These are phyloP conservation scores for Malurus alboscapulatus DNA, from an alignment of 2,113 vertebrate species.

Conservation along the genomic window DNA sequence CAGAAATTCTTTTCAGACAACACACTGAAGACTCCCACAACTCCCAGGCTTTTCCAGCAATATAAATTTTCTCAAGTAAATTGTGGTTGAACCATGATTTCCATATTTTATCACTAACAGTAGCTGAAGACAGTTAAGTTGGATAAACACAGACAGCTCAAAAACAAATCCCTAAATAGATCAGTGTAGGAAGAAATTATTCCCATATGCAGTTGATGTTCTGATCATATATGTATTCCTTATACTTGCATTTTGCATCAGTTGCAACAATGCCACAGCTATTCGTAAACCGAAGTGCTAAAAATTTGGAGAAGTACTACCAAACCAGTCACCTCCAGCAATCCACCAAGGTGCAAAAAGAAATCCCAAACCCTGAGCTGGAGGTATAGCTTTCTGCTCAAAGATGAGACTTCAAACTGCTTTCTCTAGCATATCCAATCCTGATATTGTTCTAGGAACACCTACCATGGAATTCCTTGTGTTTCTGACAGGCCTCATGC, in stretches of 20 bases:
- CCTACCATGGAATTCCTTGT: conserved; percentile 82
- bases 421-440: neutral
- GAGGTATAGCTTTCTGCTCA: neutral
- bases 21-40: neutral
- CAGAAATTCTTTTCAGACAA: neutral
- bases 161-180: neutral
- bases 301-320: neutral
- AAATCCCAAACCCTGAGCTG: neutral
- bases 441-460: neutral
- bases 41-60: neutral
- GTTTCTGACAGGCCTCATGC: conserved; percentile 65
- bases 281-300: neutral
- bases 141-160: neutral
- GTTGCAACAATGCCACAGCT: neutral
- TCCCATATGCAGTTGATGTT: neutral
- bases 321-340: neutral
- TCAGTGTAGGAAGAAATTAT: neutral
- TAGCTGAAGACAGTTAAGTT: neutral
- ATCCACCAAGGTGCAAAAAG: neutral
- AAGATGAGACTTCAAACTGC: neutral
- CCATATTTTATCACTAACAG: neutral
- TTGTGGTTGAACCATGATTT: neutral
- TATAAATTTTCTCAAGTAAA: neutral
- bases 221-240: neutral
- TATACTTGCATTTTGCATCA: neutral